A percentile compares a stretch with the other conserved stretches of the same genome.
Conservation (phyloP, 2,113 vertebrate species). For the Sylvia atricapilla region DNA sequence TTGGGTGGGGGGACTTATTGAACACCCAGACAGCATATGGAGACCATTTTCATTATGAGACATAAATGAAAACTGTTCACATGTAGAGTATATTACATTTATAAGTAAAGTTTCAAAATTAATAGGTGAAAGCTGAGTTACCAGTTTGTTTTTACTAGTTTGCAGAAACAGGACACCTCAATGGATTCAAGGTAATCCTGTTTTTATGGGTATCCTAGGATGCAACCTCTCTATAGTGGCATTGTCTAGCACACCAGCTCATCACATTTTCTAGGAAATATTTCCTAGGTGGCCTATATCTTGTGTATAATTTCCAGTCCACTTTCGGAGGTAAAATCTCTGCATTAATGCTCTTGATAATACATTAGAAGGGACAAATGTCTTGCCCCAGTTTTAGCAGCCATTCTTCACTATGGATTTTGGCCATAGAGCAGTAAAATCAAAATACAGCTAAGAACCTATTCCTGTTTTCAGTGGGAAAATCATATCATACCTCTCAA, state of each 20-base stretch:
- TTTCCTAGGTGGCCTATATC: background rate
- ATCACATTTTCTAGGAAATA: background rate
- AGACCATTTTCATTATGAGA: background rate
- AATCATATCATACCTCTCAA: background rate
- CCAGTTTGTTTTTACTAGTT: background rate
- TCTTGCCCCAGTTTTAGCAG: background rate
- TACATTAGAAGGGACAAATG: background rate
- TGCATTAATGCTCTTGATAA: background rate
- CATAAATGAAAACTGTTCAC: background rate
- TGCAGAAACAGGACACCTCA: background rate
- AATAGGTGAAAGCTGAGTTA: background rate
- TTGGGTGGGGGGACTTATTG: background rate
- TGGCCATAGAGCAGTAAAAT: background rate
- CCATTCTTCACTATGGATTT: background rate
- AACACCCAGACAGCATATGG: background rate
- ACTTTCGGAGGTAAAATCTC: background rate
- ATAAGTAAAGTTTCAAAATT: conserved; percentile 5
- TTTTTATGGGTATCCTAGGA: background rate
- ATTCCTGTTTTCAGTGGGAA: background rate
- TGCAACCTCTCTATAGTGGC: background rate
- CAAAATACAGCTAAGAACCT: background rate
- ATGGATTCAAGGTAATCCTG: background rate
- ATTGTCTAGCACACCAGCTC: background rate
- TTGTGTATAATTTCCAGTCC: background rate
- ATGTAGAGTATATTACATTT: background rate